phyloP scores from a whole-genome alignment of 1,140 invertebrate genomes.

The Oncopeltus fasciatus region DNA sequence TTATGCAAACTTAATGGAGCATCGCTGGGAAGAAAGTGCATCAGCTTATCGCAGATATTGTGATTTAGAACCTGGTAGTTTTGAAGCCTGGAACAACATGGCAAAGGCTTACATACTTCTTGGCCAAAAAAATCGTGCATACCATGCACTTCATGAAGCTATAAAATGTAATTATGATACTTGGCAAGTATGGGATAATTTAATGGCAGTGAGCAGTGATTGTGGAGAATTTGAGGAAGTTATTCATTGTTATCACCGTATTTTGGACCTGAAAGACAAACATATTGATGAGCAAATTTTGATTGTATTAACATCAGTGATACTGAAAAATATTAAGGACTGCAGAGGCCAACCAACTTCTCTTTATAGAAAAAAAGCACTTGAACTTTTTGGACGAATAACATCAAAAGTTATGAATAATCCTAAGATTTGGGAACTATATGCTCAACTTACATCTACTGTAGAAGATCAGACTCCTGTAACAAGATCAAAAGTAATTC shows the following conservation, averaged over 20 bases:
- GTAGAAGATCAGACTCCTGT: constrained; percentile 41
- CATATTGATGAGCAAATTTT: constrained; percentile 68
- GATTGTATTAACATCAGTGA: constrained; percentile 52
- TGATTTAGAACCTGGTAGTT: constrained; percentile 69
- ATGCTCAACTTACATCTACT: constrained; percentile 52
- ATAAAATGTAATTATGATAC: constrained; percentile 86
- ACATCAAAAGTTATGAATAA: constrained; percentile 48
- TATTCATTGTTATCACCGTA: constrained; percentile 65
- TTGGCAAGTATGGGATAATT: constrained; percentile 96
- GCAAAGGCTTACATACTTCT: constrained; percentile 81
- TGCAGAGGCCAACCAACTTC: constrained; percentile 15
- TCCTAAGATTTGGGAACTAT: constrained; percentile 61
- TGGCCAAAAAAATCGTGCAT: constrained; percentile 72
- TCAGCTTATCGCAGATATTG: constrained; percentile 76
- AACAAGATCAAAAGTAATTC: constrained; percentile 44
- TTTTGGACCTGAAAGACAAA: constrained; percentile 69
- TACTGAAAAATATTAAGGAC: constrained; percentile 41
- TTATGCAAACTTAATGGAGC: constrained; percentile 60
- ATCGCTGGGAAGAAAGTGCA: constrained; percentile 71
- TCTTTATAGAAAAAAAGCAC: constrained; percentile 37
- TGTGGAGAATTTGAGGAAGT: constrained; percentile 57
- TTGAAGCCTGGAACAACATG: constrained; percentile 96
- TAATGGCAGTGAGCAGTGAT: constrained; percentile 67
- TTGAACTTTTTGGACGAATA: constrained; percentile 69
- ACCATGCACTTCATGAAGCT: constrained; percentile 71